phyloP scores from a whole-genome alignment of 2,888 invertebrate species.

The Amphipoea oculea region DNA sequence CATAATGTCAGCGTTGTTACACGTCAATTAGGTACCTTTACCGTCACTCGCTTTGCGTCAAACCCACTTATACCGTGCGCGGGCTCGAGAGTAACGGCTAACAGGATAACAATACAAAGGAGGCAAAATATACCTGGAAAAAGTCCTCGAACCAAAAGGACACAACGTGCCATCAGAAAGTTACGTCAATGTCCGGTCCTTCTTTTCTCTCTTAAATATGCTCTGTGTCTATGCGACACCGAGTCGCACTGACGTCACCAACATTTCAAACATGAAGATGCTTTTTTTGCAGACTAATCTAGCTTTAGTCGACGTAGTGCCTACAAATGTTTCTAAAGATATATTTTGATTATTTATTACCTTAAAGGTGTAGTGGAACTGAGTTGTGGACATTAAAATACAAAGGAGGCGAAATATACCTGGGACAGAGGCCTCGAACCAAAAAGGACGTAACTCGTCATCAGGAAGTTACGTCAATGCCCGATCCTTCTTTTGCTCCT shows the following conservation, averaged over 20 bases:
- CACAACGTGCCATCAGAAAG: neutral
- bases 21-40: conserved; percentile 36
- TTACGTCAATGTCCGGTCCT: conserved; percentile 9
- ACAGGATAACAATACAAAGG: conserved; percentile 28
- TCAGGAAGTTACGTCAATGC: neutral
- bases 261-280: neutral
- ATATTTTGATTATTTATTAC: neutral
- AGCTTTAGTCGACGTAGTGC: too few species aligned
- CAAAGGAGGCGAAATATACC: neutral
- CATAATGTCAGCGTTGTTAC: conserved; percentile 28
- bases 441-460: neutral
- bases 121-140: conserved; percentile 6
- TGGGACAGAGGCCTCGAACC: neutral
- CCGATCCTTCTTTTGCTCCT: neutral
- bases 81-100: neutral
- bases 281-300: neutral
- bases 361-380: neutral
- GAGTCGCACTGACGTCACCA: neutral
- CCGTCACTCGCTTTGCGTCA: conserved; percentile 14
- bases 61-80: conserved; percentile 1
- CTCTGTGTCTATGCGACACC: neutral
- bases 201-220: conserved; percentile 11
- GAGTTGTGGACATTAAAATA: neutral
- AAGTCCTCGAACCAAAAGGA: neutral
- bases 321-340: neutral